Conservation (phyloP, 2,113 vertebrate species). For the Oxyura jamaicensis region DNA sequence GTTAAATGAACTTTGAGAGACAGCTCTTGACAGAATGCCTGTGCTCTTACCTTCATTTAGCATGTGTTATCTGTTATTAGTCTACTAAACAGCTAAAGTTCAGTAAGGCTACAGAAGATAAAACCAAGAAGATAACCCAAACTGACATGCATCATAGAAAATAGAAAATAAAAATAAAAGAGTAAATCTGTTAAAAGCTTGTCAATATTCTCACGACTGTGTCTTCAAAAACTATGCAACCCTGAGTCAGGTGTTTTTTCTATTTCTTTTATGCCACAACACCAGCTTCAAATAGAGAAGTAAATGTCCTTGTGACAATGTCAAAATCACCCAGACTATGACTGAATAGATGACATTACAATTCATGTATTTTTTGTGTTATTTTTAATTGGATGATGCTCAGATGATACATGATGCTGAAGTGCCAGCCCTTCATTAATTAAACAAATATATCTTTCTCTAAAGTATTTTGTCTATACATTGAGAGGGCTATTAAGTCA, state of each 20-base stretch:
- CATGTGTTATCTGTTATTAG: not conserved
- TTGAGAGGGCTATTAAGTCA: conserved; percentile 16
- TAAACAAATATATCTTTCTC: not conserved
- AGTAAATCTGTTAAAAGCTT: not conserved
- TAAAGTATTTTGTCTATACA: conserved; percentile 1
- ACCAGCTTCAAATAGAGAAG: not conserved
- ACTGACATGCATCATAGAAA: not conserved
- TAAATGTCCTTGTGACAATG: not conserved
- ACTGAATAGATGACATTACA: not conserved
- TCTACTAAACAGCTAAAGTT: not conserved
- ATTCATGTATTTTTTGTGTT: not conserved
- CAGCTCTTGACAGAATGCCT: not conserved
- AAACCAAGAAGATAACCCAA: not conserved
- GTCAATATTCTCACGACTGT: not conserved
- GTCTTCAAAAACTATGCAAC: not conserved
- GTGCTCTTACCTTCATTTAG: not conserved
- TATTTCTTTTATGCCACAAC: not conserved
- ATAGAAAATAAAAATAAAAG: not conserved
- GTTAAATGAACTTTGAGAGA: not conserved
- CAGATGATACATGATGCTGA: conserved; percentile 26
- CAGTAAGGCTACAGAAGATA: not conserved
- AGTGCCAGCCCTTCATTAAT: conserved; percentile 29
- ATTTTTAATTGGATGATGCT: conserved; percentile 42
- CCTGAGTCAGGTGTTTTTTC: not conserved
- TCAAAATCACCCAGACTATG: not conserved